Evolutionary conservation across 1,140 invertebrate genomes (phyloP), one percentile per base, ranked within the genome.

Genomic region (Lucilia sericata): DNA sequence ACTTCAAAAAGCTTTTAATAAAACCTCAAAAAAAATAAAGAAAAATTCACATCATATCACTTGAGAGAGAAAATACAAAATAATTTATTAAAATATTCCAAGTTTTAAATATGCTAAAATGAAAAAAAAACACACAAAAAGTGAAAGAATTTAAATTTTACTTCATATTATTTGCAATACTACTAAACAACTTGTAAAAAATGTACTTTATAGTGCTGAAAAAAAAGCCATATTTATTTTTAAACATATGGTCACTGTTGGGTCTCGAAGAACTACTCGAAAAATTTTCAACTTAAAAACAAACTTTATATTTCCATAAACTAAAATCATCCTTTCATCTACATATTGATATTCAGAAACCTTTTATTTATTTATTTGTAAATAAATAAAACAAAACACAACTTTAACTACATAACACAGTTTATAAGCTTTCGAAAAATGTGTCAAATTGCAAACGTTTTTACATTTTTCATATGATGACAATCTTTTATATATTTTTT

Each of bases 401-500:
- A 3, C 42, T 42, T 42, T 42, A 12, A 75, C 25, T 60, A 60
- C 51, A 30, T 30, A 19, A 70, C 60, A 70, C n/a, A 78, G 75
- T 78, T 78, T 78, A 78, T 78, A 78, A 78, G 75, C 75, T 78
- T 78, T 78, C 75, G 60, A 82, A 70, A 82, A 82, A 82, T 82
- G 34, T 82, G 82, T 82, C 82, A 82, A 70, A 82, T 30, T 70
- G 49, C 51, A 82, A 82, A 82, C 51, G 51, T 82, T 70, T 82
- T 34, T 65, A 82, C 82, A 82, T 82, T 82, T 82, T 82, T 82
- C 82, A 82, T 65, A 82, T 65, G 82, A 82, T 82, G 82, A 82
- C 82, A 82, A 82, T 82, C 82, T 82, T 82, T 70, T 78, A 34
- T 78, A 78, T 78, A 42, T 42, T 78, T 42, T 78, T 36, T 19